Conservation (phyloP, 2,113 vertebrate genomes). For the Sphyrna mokarran region DNA sequence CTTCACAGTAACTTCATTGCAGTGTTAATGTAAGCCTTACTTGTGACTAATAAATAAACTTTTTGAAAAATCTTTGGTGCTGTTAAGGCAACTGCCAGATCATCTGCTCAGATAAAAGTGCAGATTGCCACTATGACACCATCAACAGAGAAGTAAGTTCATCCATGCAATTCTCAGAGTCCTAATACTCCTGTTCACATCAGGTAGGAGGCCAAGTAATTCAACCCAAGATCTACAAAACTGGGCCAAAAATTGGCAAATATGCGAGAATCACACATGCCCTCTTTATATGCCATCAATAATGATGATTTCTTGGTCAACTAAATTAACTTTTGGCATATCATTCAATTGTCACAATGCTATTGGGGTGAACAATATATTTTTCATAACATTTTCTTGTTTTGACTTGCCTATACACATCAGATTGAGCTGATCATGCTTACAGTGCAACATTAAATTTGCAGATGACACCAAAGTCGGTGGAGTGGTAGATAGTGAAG, state of each 20-base stretch:
- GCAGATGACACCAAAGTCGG: too few species aligned
- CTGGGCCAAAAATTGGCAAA: not conserved
- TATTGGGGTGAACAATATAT: not conserved
- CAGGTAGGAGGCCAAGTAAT: not conserved
- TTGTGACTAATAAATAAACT: too few species aligned
- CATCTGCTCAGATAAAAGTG: not conserved
- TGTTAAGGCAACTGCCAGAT: not conserved
- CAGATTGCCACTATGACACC: not conserved
- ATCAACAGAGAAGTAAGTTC: not conserved
- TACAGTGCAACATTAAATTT: not conserved
- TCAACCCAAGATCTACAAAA: not conserved
- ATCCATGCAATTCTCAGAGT: not conserved
- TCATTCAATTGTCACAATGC: not conserved
- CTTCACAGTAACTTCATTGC: too few species aligned
- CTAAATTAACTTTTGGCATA: not conserved
- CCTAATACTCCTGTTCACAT: not conserved
- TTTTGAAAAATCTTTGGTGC: not conserved
- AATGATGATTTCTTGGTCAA: not conserved
- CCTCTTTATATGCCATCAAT: not conserved
- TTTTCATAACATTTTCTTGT: not conserved
- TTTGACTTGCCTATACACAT: not conserved
- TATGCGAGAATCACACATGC: not conserved
- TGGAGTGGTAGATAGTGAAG: too few species aligned
- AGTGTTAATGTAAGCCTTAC: too few species aligned
- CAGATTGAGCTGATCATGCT: not conserved